Conservation (phyloP, 1,140 invertebrate genomes). For the Drosophila sproati region DNA sequence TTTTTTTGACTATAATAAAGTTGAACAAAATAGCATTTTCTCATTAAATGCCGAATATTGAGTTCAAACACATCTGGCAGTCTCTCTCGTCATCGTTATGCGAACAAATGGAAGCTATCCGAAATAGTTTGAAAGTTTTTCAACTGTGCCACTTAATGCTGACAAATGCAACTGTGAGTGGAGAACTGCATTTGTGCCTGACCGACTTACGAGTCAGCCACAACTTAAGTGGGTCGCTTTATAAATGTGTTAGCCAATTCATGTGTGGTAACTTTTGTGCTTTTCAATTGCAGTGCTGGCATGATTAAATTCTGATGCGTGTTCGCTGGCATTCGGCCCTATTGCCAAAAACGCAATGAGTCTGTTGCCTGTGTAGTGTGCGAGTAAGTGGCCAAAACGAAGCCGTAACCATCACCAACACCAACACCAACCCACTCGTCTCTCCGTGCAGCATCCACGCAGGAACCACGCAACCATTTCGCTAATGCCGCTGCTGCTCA, state of each 20-base stretch:
- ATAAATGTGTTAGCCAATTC: conserved; percentile 36
- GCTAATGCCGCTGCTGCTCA: conserved; percentile 33
- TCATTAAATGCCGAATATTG: too few relatives aligned
- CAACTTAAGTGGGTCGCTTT: conserved; percentile 27
- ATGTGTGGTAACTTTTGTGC: conserved; percentile 57
- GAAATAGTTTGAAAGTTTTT: neutral
- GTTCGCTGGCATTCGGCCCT: conserved; percentile 11
- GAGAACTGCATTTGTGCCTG: conserved; percentile 33
- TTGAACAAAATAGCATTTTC: too few relatives aligned
- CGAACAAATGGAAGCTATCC: neutral
- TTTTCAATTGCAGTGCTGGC: conserved; percentile 70
- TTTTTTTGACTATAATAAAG: too few relatives aligned
- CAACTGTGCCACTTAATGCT: conserved; percentile 4
- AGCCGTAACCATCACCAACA: neutral
- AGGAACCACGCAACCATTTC: conserved; percentile 16
- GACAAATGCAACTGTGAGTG: conserved; percentile 23
- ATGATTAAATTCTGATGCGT: conserved; percentile 78
- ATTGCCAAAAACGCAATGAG: conserved; percentile 59
- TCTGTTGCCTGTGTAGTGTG: conserved; percentile 57
- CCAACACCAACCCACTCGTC: neutral
- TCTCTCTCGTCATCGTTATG: neutral
- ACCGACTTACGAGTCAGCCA: conserved; percentile 36
- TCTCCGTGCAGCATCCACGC: neutral
- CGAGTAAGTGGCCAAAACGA: conserved; percentile 50
- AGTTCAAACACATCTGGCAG: too few relatives aligned